phyloP scores from a whole-genome alignment of 2,888 invertebrate genomes.

The Volucella bombylans region DNA sequence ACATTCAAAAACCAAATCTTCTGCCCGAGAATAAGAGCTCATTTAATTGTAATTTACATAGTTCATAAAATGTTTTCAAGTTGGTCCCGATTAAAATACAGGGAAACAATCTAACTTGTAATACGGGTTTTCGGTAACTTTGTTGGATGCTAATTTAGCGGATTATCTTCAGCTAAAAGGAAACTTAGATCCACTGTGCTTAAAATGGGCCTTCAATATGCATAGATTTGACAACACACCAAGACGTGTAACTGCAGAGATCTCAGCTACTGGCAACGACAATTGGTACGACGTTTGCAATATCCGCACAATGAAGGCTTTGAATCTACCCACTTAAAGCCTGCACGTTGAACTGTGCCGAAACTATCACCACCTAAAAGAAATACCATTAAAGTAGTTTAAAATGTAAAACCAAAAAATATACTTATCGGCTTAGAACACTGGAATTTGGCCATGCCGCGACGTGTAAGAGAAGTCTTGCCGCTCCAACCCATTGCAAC shows the following conservation, averaged over 20 bases:
- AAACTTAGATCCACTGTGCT: constrained; percentile 3
- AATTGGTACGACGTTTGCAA: neutral
- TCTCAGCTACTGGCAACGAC: no score
- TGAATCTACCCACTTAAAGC: neutral
- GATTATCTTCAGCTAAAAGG: constrained; percentile 19
- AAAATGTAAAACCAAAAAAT: neutral
- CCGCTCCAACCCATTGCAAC: no score
- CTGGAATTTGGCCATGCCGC: no score
- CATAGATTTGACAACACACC: no score
- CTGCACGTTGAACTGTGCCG: neutral
- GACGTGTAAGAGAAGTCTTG: no score
- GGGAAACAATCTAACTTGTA: neutral
- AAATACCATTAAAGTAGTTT: neutral
- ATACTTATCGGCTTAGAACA: neutral
- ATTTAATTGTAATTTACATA: no score
- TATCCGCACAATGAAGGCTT: neutral
- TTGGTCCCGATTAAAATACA: no score
- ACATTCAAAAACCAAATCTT: no score
- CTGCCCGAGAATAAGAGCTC: no score
- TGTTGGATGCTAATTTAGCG: constrained; percentile 22
- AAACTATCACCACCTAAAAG: neutral
- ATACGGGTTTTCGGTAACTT: constrained; percentile 36
- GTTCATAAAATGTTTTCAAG: no score
- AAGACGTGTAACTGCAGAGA: no score
- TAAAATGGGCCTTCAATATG: neutral